phyloP scores from a whole-genome alignment of 2,888 invertebrate species.

The Dastarcus helophoroides region DNA sequence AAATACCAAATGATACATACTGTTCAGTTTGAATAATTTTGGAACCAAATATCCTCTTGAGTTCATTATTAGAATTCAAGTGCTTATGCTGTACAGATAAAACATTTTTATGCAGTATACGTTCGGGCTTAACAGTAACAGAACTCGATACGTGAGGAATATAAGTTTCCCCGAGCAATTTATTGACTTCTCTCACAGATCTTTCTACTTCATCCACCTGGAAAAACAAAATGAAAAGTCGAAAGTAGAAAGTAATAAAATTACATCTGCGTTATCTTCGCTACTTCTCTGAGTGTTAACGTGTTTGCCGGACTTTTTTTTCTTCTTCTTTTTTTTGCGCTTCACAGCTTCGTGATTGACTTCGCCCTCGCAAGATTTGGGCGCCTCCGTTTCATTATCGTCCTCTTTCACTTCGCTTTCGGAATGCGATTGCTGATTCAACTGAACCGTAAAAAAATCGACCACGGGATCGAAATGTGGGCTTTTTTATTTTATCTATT shows the following conservation, averaged over 20 bases:
- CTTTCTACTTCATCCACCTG: conserved; percentile 56
- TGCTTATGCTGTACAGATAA: conserved; percentile 57
- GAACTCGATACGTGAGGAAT: conserved; percentile 19
- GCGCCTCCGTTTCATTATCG: conserved; percentile 51
- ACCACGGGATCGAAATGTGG: no score
- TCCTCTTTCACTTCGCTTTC: conserved; percentile 61
- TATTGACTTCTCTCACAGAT: conserved; percentile 54
- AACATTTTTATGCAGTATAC: conserved; percentile 37
- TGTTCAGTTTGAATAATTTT: conserved; percentile 59
- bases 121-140: conserved; percentile 22
- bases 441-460: conserved; percentile 37
- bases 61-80: conserved; percentile 69
- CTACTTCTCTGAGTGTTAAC: conserved; percentile 43
- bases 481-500: no score
- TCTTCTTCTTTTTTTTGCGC: conserved; percentile 52
- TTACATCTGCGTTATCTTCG: conserved; percentile 52
- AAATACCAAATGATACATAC: conserved; percentile 16
- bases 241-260: conserved; percentile 13
- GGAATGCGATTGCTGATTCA: conserved; percentile 54
- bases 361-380: conserved; percentile 40
- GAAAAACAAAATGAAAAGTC: conserved; percentile 4
- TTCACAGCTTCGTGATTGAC: conserved; percentile 39
- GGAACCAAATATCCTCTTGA: conserved; percentile 70
- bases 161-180: conserved; percentile 48
- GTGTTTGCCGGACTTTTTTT: conserved; percentile 48